Conservation (phyloP, 2,797 vertebrate genomes). For the Gobio occitaniae region DNA sequence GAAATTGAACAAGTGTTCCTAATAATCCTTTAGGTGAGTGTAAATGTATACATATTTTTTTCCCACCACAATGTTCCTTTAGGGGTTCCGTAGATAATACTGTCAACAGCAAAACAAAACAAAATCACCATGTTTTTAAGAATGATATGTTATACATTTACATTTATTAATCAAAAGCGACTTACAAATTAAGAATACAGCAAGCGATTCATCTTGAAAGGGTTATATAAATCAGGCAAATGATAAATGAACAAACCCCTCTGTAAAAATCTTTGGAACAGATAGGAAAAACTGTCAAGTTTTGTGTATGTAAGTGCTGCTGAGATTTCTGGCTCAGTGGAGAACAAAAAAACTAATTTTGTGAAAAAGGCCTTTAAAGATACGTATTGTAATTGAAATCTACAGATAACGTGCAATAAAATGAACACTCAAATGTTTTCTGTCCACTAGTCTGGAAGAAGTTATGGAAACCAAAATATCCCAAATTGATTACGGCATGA, state of each 20-base stretch:
- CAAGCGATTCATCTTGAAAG: too few relatives aligned
- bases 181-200: too few relatives aligned
- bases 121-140: too few relatives aligned
- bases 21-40: too few relatives aligned
- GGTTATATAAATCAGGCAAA: neutral
- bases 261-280: neutral
- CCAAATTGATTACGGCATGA: neutral
- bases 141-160: too few relatives aligned
- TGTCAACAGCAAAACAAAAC: too few relatives aligned
- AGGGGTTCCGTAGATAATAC: neutral
- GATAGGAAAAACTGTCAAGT: neutral
- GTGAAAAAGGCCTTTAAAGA: neutral
- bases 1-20: too few relatives aligned
- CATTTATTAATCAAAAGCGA: too few relatives aligned
- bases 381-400: neutral
- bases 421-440: neutral
- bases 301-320: neutral
- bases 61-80: neutral
- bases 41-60: too few relatives aligned
- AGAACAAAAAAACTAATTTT: neutral
- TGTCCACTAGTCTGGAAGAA: neutral
- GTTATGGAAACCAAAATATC: neutral
- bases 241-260: neutral
- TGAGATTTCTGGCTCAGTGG: neutral
- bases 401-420: neutral